Conservation (phyloP, 2,797 vertebrate genomes). For the Streptopelia turtur region DNA sequence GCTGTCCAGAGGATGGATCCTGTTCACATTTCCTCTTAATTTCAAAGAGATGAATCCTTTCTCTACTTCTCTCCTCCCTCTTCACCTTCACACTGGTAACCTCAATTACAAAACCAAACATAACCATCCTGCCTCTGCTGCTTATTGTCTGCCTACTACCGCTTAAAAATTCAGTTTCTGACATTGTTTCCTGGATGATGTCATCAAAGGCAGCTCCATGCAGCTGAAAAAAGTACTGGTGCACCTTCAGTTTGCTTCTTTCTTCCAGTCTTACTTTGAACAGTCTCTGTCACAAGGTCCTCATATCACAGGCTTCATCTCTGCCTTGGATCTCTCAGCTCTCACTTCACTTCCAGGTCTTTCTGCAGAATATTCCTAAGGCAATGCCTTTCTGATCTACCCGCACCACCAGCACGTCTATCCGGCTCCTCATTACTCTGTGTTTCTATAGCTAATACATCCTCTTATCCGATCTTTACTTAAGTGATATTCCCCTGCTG, state of each 20-base stretch:
- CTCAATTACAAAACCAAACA: background rate
- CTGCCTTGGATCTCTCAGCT: background rate
- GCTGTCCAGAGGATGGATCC: background rate
- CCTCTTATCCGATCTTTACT: background rate
- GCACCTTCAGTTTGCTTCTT: background rate
- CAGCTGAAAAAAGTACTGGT: background rate
- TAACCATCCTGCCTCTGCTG: background rate
- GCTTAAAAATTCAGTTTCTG: background rate
- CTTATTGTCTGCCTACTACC: background rate
- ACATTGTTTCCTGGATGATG: background rate
- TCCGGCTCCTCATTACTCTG: background rate
- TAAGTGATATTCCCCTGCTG: background rate
- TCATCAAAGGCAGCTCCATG: background rate
- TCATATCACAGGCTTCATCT: background rate
- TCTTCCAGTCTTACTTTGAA: background rate
- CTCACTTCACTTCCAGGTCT: background rate
- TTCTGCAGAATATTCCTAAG: background rate
- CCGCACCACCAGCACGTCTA: accelerated
- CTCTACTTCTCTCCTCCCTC: background rate
- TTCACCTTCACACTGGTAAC: background rate
- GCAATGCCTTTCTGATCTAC: background rate
- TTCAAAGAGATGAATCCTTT: background rate
- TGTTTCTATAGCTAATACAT: background rate
- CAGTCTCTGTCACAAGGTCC: background rate
- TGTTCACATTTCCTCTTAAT: background rate